phyloP scores from a whole-genome alignment of 2,888 invertebrate species.

The Stegana nigrithorax region DNA sequence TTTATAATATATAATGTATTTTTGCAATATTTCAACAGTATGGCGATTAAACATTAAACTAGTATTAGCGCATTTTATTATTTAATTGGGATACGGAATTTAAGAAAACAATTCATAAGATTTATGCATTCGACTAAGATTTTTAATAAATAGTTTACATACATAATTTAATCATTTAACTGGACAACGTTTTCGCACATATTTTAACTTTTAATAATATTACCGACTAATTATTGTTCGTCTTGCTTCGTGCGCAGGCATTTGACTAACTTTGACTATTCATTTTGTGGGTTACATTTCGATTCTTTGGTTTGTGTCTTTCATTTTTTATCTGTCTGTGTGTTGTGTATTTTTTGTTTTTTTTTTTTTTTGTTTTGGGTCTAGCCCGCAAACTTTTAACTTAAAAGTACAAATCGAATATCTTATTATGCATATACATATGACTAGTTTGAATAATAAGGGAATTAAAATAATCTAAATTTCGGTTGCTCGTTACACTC shows the following conservation, averaged over 20 bases:
- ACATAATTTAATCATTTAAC: constrained; percentile 19
- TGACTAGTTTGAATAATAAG: constrained; percentile 34
- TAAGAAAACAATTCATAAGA: constrained; percentile 2
- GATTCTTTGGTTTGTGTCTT: constrained; percentile 24
- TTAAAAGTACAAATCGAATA: constrained; percentile 53
- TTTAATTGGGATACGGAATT: neutral
- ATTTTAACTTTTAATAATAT: neutral
- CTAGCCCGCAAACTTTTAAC: constrained; percentile 47
- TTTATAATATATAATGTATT: constrained; percentile 1
- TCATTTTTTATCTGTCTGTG: neutral
- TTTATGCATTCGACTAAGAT: constrained; percentile 5
- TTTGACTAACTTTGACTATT: constrained; percentile 5
- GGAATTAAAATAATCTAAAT: constrained; percentile 54
- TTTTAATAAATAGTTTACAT: constrained; percentile 11
- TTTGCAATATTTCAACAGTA: neutral
- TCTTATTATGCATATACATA: constrained; percentile 53
- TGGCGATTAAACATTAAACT: constrained; percentile 43
- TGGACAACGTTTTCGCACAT: constrained; percentile 44
- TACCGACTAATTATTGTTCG: constrained; percentile 58
- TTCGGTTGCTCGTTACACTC: constrained; percentile 44
- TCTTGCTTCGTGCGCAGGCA: constrained; percentile 33
- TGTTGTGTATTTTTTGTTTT: constrained; percentile 1
- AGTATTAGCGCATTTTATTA: constrained; percentile 23
- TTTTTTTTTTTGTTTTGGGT: constrained; percentile 13
- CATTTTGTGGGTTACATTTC: constrained; percentile 5